phyloP scores from a whole-genome alignment of 2,888 invertebrate genomes.

The Plagodis dolabraria region DNA sequence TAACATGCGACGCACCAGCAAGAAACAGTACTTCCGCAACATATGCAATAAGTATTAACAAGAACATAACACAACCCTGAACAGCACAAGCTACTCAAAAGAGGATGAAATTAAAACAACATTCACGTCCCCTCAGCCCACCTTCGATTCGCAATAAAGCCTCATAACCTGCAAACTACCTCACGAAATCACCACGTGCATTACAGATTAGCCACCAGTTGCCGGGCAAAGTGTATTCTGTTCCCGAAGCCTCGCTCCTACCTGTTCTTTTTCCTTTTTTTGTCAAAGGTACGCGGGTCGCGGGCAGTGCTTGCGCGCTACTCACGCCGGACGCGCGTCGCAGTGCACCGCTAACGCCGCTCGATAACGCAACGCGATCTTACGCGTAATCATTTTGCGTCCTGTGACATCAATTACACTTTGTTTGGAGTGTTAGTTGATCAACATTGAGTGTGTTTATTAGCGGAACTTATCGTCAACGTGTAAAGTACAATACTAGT shows the following conservation, averaged over 20 bases:
- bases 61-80: too few species aligned
- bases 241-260: slow-evolving; percentile 42
- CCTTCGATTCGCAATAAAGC: slow-evolving; percentile 5
- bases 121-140: background rate
- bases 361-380: slow-evolving; percentile 7
- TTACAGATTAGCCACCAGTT: slow-evolving; percentile 18
- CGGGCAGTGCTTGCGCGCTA: slow-evolving; percentile 69
- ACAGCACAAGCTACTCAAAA: too few species aligned
- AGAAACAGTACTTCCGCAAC: too few species aligned
- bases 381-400: slow-evolving; percentile 20
- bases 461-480: background rate
- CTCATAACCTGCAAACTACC: slow-evolving; percentile 20
- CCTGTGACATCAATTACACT: slow-evolving; percentile 15
- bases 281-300: slow-evolving; percentile 70
- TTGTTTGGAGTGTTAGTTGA: slow-evolving; percentile 5
- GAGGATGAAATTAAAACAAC: background rate
- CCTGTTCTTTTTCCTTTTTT: slow-evolving; percentile 58
- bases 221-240: slow-evolving; percentile 5
- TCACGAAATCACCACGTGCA: slow-evolving; percentile 28
- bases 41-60: too few species aligned
- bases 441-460: background rate
- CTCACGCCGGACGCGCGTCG: slow-evolving; percentile 65
- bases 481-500: background rate
- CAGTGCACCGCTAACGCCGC: slow-evolving; percentile 22
- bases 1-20: too few species aligned